Percentiles rank a stretch among this genome's conserved stretches.
These are phyloP conservation scores for Oreochromis tanganicae DNA, from an alignment of 2,113 vertebrate species.

Conservation along the genomic window DNA sequence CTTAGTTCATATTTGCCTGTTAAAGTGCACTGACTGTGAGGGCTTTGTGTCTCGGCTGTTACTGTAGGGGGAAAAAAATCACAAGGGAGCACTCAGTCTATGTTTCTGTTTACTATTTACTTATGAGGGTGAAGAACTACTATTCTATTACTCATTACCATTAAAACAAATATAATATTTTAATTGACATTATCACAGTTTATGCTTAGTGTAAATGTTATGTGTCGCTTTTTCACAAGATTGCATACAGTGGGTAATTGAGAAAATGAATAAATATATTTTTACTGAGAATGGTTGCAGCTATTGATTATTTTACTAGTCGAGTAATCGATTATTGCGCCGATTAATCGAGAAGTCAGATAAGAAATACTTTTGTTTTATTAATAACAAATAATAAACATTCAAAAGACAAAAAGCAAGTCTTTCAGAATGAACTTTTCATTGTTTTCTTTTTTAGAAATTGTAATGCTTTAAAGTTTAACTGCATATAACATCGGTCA, in stretches of 20 bases:
- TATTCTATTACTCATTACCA: not conserved
- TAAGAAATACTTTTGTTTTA: not conserved
- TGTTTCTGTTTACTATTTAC: not conserved
- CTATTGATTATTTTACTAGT: not conserved
- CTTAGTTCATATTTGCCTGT: not conserved
- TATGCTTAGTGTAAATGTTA: not conserved
- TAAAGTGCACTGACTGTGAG: not conserved
- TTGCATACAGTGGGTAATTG: not conserved
- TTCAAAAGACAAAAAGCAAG: not conserved
- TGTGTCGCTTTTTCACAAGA: rapidly evolving
- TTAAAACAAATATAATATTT: not conserved
- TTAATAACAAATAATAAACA: not conserved
- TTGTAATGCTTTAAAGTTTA: not conserved
- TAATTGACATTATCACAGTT: not conserved
- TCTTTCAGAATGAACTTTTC: not conserved
- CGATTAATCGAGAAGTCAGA: rapidly evolving
- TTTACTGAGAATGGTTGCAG: not conserved
- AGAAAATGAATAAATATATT: not conserved
- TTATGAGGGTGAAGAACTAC: not conserved
- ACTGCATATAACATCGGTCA: not conserved
- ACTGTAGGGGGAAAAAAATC: not conserved
- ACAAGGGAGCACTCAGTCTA: not conserved
- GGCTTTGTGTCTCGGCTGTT: not conserved
- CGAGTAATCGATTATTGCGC: rapidly evolving
- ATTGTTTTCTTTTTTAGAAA: not conserved